Evolutionary conservation across 2,113 vertebrate genomes (phyloP).

Genomic region (Gasterosteus nipponicus): DNA sequence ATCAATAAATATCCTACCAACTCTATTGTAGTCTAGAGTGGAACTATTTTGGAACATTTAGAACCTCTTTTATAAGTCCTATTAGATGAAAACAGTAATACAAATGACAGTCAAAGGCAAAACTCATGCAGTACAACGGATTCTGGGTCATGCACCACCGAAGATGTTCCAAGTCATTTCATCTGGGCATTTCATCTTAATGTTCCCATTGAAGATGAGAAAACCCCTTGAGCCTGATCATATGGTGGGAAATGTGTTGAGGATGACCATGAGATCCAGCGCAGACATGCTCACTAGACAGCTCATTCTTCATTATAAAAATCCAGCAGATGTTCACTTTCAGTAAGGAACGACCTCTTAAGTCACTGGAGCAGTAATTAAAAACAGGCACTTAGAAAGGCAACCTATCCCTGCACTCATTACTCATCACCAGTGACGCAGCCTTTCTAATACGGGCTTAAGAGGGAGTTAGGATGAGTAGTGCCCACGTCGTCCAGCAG

Average conservation of each 20-base stretch:
- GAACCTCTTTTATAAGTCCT: not conserved
- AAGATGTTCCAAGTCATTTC: not conserved
- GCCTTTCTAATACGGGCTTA: conserved; percentile 56
- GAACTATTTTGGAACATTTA: not conserved
- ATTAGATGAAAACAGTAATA: not conserved
- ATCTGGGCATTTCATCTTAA: not conserved
- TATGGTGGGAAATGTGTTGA: conserved; percentile 8
- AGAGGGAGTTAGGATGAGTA: conserved; percentile 43
- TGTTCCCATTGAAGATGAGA: not conserved
- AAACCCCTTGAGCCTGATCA: not conserved
- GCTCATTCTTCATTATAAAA: conserved; percentile 26
- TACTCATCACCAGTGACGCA: conserved; percentile 62
- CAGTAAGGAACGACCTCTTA: conserved; percentile 31
- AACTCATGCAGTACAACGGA: not conserved
- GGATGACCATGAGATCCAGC: not conserved
- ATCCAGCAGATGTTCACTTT: conserved; percentile 59
- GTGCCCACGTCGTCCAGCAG: conserved; percentile 68
- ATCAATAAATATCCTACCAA: not conserved
- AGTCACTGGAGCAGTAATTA: conserved; percentile 53
- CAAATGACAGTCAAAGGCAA: not conserved
- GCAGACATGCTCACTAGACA: conserved; percentile 15
- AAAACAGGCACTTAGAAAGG: conserved; percentile 64
- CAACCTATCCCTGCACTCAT: conserved; percentile 66
- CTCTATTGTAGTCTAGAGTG: not conserved
- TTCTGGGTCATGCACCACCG: not conserved